Conservation (phyloP, 2,113 vertebrate genomes). For the Xenopus laevis region DNA sequence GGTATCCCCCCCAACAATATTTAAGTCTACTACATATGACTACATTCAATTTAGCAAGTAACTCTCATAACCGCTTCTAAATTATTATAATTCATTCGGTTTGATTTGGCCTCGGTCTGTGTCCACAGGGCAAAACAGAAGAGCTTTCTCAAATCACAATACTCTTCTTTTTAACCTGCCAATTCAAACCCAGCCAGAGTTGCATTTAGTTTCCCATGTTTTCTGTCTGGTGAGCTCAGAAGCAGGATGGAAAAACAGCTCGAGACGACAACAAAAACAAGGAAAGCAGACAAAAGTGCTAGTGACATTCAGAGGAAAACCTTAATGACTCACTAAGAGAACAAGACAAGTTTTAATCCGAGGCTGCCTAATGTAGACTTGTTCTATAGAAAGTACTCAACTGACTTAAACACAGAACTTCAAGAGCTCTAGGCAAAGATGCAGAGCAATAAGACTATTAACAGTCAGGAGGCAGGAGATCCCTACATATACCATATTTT, state of each 20-base stretch:
- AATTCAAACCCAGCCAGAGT: slow-evolving; percentile 55
- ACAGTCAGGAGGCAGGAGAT: too few species aligned
- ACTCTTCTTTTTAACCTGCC: slow-evolving; percentile 54
- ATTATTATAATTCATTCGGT: slow-evolving; percentile 76
- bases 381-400: not conserved
- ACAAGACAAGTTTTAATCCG: slow-evolving; percentile 40
- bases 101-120: slow-evolving; percentile 68
- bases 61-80: slow-evolving; percentile 78
- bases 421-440: not conserved
- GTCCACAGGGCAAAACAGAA: slow-evolving; percentile 65
- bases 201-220: slow-evolving; percentile 54
- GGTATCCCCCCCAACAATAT: slow-evolving; percentile 3
- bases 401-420: too few species aligned
- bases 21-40: slow-evolving; percentile 63
- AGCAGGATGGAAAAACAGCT: slow-evolving; percentile 63
- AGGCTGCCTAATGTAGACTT: slow-evolving; percentile 4
- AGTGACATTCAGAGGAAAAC: slow-evolving; percentile 74
- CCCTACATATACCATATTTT: too few species aligned
- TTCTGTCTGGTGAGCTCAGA: slow-evolving; percentile 54
- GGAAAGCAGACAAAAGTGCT: slow-evolving; percentile 65
- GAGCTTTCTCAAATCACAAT: slow-evolving; percentile 60
- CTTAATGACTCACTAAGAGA: slow-evolving; percentile 70
- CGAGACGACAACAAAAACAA: slow-evolving; percentile 71
- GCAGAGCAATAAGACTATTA: not conserved
- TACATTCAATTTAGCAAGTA: slow-evolving; percentile 66